Conservation (phyloP, 1,140 invertebrate genomes). For the Lucilia cuprina region DNA sequence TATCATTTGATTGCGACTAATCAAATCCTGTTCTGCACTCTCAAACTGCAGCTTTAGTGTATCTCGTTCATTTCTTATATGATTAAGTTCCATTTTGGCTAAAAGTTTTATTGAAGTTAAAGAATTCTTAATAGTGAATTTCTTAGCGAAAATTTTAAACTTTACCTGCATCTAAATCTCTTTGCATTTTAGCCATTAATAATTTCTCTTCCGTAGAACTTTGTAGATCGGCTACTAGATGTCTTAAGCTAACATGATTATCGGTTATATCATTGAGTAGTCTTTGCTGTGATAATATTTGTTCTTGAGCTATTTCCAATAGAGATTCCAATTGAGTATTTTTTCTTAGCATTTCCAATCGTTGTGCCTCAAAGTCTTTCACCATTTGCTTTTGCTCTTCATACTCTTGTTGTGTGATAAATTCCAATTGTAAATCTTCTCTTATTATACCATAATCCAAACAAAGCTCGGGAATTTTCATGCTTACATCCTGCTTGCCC, state of each 20-base stretch:
- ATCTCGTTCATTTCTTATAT: constrained; percentile 47
- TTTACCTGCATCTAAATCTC: constrained; percentile 55
- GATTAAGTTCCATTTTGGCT: constrained; percentile 52
- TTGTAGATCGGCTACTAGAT: constrained; percentile 60
- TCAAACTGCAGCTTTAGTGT: constrained; percentile 43
- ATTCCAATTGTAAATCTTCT: constrained; percentile 54
- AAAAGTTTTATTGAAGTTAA: not conserved
- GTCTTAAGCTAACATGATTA: constrained; percentile 58
- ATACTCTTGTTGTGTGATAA: constrained; percentile 50
- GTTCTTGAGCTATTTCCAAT: constrained; percentile 57
- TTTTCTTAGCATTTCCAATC: constrained; percentile 54
- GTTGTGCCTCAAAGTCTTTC: constrained; percentile 43
- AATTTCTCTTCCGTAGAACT: constrained; percentile 56
- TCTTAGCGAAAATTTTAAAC: not conserved
- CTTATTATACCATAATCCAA: constrained; percentile 54
- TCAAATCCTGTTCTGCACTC: constrained; percentile 41
- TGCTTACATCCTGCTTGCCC: constrained; percentile 29
- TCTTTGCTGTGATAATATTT: constrained; percentile 57
- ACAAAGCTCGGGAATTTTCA: constrained; percentile 43
- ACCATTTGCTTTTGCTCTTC: constrained; percentile 46
- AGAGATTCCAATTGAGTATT: constrained; percentile 61
- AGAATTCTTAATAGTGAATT: not conserved
- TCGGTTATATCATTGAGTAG: constrained; percentile 58
- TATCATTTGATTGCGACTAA: constrained; percentile 39
- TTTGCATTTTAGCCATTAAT: constrained; percentile 53